These are phyloP conservation scores for Micromesistius poutassou DNA, from an alignment of 2,797 vertebrate species.

Conservation along the genomic window DNA sequence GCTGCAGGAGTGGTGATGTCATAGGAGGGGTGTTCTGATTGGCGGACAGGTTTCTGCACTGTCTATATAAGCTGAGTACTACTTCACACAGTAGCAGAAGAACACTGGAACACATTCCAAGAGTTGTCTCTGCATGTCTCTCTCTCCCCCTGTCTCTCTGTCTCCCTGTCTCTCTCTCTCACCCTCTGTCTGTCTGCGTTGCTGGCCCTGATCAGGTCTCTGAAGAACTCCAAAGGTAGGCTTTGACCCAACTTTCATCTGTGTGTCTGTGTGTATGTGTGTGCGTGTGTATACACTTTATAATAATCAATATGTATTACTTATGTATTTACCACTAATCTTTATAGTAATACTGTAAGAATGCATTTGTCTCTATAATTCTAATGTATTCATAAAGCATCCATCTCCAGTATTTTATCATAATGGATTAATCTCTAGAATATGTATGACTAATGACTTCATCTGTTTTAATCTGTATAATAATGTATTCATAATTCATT, in stretches of 20 bases:
- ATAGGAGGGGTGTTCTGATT: slow-evolving; percentile 81
- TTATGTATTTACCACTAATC: too few relatives aligned
- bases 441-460: neutral
- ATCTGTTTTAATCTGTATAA: neutral
- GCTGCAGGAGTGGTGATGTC: slow-evolving; percentile 88
- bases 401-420: too few relatives aligned
- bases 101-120: slow-evolving; percentile 35
- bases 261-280: neutral
- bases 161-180: neutral
- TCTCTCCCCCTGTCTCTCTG: too few relatives aligned
- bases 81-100: slow-evolving; percentile 48
- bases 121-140: neutral
- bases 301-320: too few relatives aligned
- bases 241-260: slow-evolving; percentile 14
- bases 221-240: slow-evolving; percentile 6
- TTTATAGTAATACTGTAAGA: too few relatives aligned
- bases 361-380: too few relatives aligned
- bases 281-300: neutral
- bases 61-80: slow-evolving; percentile 85
- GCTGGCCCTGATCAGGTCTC: slow-evolving; percentile 14
- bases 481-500: neutral
- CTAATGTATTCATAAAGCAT: too few relatives aligned
- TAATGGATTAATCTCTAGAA: too few relatives aligned
- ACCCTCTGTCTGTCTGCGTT: neutral
- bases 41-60: slow-evolving; percentile 79